Conservation (phyloP, 2,113 vertebrate species). For the Oxygymnocypris stewartii region DNA sequence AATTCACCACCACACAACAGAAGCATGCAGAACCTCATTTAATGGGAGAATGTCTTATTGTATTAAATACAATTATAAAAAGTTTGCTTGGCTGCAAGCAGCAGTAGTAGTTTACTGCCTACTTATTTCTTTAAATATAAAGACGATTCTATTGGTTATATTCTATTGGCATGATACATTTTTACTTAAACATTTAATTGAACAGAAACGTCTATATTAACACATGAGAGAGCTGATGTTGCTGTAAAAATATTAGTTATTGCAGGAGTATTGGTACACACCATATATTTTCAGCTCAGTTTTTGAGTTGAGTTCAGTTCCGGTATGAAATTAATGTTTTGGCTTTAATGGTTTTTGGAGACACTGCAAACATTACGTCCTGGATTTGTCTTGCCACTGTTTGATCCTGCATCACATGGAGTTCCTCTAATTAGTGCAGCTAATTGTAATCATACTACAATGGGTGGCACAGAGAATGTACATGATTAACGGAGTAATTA, state of each 20-base stretch:
- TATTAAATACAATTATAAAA: not conserved
- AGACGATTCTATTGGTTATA: not conserved
- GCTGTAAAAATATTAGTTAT: not conserved
- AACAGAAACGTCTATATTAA: not conserved
- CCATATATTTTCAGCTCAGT: not conserved
- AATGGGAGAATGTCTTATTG: not conserved
- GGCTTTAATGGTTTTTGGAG: not conserved
- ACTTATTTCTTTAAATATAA: not conserved
- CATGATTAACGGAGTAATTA: conserved; percentile 38
- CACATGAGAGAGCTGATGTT: not conserved
- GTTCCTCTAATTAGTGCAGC: conserved; percentile 32
- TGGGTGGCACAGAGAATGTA: conserved; percentile 25
- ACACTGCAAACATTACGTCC: conserved; percentile 1
- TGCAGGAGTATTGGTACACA: not conserved
- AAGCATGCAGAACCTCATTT: not conserved
- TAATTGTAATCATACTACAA: conserved; percentile 37
- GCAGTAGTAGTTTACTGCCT: not conserved
- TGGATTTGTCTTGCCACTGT: conserved; percentile 9
- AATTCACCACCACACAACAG: not conserved
- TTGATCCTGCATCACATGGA: conserved; percentile 23
- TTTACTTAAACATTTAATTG: not conserved
- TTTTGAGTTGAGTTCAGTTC: not conserved
- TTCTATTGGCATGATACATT: not conserved
- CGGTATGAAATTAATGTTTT: not conserved
- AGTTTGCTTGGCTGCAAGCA: not conserved